A percentile compares a stretch with the other conserved stretches of the same genome.
These are phyloP conservation scores for Crotophaga sulcirostris DNA, from an alignment of 2,113 vertebrate species.

Conservation along the genomic window DNA sequence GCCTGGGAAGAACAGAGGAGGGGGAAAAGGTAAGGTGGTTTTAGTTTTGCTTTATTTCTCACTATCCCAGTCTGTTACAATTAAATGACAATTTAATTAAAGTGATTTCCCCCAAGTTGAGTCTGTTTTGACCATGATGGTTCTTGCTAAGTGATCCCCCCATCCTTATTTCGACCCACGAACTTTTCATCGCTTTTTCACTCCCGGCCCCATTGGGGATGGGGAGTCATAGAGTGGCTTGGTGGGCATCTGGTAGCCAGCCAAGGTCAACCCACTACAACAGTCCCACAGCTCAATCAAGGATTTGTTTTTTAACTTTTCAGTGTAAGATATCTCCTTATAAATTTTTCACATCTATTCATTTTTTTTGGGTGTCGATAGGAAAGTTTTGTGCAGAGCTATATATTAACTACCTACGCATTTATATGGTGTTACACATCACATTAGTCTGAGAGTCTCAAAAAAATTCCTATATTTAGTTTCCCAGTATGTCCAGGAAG, in stretches of 20 bases:
- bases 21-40: background rate
- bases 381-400: background rate
- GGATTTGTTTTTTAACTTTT: background rate
- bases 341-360: background rate
- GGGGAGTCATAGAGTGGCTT: background rate
- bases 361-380: background rate
- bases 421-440: background rate
- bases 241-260: background rate
- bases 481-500: background rate
- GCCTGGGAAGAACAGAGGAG: background rate
- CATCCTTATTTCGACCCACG: background rate
- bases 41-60: background rate
- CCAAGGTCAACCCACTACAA: background rate
- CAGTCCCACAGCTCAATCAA: background rate
- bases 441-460: background rate
- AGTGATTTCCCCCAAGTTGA: rapidly evolving
- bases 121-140: background rate
- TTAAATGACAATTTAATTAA: background rate
- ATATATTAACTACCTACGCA: background rate
- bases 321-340: background rate
- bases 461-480: background rate
- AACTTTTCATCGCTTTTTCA: background rate
- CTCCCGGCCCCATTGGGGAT: rapidly evolving
- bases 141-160: background rate
- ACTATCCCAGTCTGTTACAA: background rate